phyloP scores from a whole-genome alignment of 2,113 vertebrate species.

The Platichthys stellatus region DNA sequence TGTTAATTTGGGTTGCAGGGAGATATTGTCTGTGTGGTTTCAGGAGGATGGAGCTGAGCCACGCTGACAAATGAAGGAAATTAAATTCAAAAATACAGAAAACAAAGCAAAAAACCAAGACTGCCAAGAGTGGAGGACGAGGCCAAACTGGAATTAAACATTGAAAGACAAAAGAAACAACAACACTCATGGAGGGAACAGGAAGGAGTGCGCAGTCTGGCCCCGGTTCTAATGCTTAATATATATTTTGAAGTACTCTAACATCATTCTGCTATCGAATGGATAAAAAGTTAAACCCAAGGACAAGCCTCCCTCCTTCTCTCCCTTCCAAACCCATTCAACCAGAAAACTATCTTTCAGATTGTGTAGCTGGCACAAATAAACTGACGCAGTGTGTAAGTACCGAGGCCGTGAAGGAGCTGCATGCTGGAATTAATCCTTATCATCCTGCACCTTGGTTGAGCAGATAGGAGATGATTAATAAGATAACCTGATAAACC shows the following conservation, averaged over 20 bases:
- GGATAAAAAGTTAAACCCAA: conserved; percentile 47
- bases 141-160: neutral
- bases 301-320: conserved; percentile 12
- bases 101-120: neutral
- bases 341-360: conserved; percentile 28
- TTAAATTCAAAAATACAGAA: conserved; percentile 9
- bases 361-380: conserved; percentile 30
- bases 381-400: conserved; percentile 20
- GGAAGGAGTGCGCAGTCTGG: conserved; percentile 4
- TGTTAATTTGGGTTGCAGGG: conserved; percentile 48
- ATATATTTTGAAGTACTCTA: conserved; percentile 23
- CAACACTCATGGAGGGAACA: neutral
- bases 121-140: neutral
- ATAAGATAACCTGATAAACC: neutral
- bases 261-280: conserved; percentile 36
- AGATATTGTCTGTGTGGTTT: conserved; percentile 44
- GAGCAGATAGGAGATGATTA: neutral
- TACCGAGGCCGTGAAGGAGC: too few relatives aligned
- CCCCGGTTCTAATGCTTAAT: conserved; percentile 19
- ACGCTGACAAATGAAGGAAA: conserved; percentile 28
- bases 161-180: neutral
- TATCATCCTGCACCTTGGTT: neutral
- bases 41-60: conserved; percentile 17
- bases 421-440: neutral
- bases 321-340: conserved; percentile 26